Evolutionary conservation across 2,113 vertebrate species (phyloP), one percentile per base, ranked within the genome.

Genomic region (Silurus asotus): DNA sequence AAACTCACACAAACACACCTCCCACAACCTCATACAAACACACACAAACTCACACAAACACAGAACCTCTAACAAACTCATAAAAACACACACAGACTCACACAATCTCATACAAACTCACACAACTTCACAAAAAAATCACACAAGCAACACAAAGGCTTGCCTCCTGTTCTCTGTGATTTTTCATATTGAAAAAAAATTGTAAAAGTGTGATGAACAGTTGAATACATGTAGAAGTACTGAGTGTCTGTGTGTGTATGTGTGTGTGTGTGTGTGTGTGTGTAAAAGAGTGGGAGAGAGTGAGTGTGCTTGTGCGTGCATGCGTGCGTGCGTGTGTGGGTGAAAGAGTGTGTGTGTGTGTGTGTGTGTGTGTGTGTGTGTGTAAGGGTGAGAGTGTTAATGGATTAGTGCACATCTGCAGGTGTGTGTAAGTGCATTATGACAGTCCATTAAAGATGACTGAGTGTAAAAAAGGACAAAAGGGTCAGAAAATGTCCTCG

Each of bases 381-480:
- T 25, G 49, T 53, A 48, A 28, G 11, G 7, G 72, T 48, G 53
- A 11, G 76, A 25, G 76, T 25, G 37, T 15, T 56, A 58, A 58
- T 78, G 76, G 53, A 58, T 78, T 28, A 37, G 1, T 10, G 14
- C 74, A 76, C 10, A 14, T 78, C 76, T 78, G 76, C 76, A 78
- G 76, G 53, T 78, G 76, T 78, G 53, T 78, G 76, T 78, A 9
- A 58, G 76, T 78, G 76, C 76, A 58, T 78, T 58, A 78, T 78
- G 15, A 78, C 55, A 78, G 76, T 78, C 76, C 76, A 78, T 78
- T 78, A 78, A 78, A 78, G 55, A 58, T 37, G 55, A 78, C 76
- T 78, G 76, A 58, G 55, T 17, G 76, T 28, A 78, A 19, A 78
- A 77, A 78, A 58, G 49, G 74, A 76, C 74, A 76, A 53, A 76